Conservation (phyloP, 2,113 vertebrate species). For the Lepidothrix coronata region DNA sequence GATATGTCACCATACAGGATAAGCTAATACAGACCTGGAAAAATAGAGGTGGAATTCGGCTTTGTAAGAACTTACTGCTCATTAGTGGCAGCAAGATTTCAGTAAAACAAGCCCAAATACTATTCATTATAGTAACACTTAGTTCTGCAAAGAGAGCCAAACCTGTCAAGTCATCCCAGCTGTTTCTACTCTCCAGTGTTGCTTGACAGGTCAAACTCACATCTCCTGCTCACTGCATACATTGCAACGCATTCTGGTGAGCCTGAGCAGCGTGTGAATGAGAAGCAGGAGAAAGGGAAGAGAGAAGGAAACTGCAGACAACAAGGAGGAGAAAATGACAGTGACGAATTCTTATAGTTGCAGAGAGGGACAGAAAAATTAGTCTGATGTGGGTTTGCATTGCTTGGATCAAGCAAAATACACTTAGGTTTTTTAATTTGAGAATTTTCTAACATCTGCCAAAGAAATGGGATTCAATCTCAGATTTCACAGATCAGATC, state of each 20-base stretch:
- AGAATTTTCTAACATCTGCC: not conserved
- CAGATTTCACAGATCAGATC: not conserved
- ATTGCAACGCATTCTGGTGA: not conserved
- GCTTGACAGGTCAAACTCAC: not conserved
- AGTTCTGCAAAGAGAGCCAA: not conserved
- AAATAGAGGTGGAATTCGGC: not conserved
- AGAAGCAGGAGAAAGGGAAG: not conserved
- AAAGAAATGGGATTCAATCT: not conserved
- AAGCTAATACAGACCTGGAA: not conserved
- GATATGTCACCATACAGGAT: not conserved
- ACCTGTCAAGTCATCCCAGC: not conserved
- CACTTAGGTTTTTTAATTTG: not conserved
- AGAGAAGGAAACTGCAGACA: not conserved
- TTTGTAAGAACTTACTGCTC: not conserved
- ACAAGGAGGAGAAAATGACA: not conserved
- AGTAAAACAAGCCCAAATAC: not conserved
- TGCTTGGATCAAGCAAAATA: not conserved
- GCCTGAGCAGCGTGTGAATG: not conserved
- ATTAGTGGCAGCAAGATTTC: accelerated
- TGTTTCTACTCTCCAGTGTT: not conserved
- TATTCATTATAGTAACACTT: not conserved
- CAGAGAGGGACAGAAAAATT: not conserved
- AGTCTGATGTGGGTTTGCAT: not conserved
- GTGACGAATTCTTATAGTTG: not conserved
- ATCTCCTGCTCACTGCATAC: not conserved